Evolutionary conservation across 2,113 vertebrate species (phyloP).

Genomic region (Apus apus): DNA sequence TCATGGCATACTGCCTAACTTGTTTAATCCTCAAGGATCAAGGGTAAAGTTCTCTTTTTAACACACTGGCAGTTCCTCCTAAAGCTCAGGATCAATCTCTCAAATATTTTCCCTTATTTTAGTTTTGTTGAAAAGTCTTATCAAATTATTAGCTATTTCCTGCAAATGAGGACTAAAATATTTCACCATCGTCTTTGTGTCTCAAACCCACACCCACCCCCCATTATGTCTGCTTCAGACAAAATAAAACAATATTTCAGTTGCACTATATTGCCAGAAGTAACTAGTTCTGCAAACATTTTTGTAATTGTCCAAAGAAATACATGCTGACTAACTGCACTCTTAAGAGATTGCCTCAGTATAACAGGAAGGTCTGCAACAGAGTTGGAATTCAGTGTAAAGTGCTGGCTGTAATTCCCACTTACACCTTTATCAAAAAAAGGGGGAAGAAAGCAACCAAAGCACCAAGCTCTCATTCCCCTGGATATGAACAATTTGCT

Average conservation of each 20-base stretch:
- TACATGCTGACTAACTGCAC: background rate
- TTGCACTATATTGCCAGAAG: background rate
- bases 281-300: background rate
- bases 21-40: background rate
- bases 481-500: background rate
- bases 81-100: background rate
- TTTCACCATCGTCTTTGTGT: background rate
- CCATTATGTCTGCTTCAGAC: background rate
- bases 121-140: background rate
- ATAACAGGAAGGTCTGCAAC: background rate
- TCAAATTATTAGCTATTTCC: background rate
- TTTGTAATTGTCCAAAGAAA: background rate
- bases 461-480: background rate
- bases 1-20: background rate
- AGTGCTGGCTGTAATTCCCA: conserved; percentile 9
- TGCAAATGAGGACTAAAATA: background rate
- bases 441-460: fast-evolving
- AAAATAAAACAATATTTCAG: background rate
- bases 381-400: background rate
- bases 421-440: background rate
- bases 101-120: background rate
- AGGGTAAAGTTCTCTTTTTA: background rate
- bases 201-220: background rate
- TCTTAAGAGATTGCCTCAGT: background rate
- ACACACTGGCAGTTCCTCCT: background rate